Conservation (phyloP, 2,113 vertebrate species). For the Orientallactaga bullata region DNA sequence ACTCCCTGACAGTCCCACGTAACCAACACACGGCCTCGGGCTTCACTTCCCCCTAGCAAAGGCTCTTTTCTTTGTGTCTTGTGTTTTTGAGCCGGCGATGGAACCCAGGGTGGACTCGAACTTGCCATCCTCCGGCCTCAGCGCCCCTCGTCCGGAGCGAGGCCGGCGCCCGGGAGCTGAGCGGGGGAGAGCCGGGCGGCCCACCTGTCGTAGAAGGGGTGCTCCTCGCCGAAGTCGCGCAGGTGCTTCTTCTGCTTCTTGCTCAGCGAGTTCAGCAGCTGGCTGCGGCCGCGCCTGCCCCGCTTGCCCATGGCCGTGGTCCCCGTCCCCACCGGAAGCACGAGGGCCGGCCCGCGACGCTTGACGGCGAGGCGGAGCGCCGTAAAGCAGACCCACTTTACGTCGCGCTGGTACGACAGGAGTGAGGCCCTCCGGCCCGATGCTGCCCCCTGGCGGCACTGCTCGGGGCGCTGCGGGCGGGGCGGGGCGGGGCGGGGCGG, state of each 20-base stretch:
- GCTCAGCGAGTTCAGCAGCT: conserved; percentile 86
- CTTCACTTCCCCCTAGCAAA: background rate
- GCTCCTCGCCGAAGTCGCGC: conserved; percentile 95
- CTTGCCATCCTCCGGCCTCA: background rate
- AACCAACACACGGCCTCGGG: no score
- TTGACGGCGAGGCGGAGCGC: background rate
- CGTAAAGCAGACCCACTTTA: conserved; percentile 21
- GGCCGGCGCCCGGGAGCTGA: no score
- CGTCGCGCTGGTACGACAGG: conserved; percentile 33
- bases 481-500: rapidly evolving
- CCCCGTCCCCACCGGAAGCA: background rate
- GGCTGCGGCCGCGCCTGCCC: conserved; percentile 81
- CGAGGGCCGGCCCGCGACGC: background rate
- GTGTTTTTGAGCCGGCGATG: no score
- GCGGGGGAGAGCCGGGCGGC: background rate
- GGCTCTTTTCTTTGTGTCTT: background rate
- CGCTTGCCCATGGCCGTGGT: conserved; percentile 88
- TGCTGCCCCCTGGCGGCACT: background rate
- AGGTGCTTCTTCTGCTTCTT: conserved; percentile 96
- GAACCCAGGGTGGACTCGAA: background rate
- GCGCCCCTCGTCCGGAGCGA: background rate
- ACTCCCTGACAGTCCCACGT: background rate
- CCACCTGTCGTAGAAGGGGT: conserved; percentile 94
- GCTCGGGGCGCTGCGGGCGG: rapidly evolving
- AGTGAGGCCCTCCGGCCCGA: no score